Percentiles rank a stretch among this genome's conserved stretches.
Evolutionary conservation across 2,113 vertebrate genomes (phyloP).

Genomic region (Serinus canaria): DNA sequence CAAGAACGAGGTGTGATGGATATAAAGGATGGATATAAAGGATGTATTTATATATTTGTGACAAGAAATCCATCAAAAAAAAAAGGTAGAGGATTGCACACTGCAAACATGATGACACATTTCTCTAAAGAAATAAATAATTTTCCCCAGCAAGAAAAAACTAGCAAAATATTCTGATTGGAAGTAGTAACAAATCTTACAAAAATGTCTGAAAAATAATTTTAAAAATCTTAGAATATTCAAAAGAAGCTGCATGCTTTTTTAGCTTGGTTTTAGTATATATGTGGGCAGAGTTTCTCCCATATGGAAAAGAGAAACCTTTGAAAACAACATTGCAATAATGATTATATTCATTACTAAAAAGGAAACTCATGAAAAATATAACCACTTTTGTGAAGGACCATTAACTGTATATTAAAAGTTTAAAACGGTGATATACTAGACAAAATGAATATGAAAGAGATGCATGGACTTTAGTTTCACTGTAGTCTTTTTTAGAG

Average conservation of each 20-base stretch:
- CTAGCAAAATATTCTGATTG: neutral
- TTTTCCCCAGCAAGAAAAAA: neutral
- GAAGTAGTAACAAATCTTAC: neutral
- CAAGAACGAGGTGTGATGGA: neutral
- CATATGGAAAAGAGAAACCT: neutral
- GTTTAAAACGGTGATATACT: neutral
- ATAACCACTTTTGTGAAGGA: neutral
- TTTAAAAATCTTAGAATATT: neutral
- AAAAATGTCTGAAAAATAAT: neutral
- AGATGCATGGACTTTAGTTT: neutral
- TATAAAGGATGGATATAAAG: constrained; percentile 19
- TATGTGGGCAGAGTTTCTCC: neutral
- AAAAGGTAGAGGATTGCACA: neutral
- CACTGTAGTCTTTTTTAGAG: neutral
- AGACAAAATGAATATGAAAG: neutral
- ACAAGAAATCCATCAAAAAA: constrained; percentile 32
- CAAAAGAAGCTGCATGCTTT: neutral
- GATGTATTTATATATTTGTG: neutral
- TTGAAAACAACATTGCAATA: neutral
- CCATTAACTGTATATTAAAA: neutral
- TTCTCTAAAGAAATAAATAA: neutral
- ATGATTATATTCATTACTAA: neutral
- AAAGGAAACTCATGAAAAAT: neutral
- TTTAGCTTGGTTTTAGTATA: neutral
- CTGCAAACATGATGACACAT: neutral